Evolutionary conservation across 2,888 invertebrate genomes (phyloP), one percentile per base, ranked within the genome.

Genomic region (Linyphia triangularis): DNA sequence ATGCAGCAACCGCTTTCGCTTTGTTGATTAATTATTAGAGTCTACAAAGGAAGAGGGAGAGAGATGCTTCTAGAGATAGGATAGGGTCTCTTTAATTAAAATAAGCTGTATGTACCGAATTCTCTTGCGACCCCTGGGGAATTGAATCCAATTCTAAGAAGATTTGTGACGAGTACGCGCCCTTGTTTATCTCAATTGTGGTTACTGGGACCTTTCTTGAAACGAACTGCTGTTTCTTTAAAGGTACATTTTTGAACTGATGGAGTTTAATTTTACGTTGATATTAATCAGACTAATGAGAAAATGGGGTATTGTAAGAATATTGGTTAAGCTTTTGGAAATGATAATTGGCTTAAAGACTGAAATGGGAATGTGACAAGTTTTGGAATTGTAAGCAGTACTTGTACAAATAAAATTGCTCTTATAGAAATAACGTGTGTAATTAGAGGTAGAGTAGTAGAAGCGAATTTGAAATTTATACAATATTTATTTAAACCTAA

Each of bases 21-120:
- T 77, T 77, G 61, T 77, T 77, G 63, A 77, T 63, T 77, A 77
- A 77, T 77, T 77, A 77, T 77, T 63, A 61, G 37, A 77, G 61
- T n/a, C 77, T 22, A 24, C 33, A n/a, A 22, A 30, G 57, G 22
- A 59, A 10, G 19, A 6, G 43, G 9, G 9, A 0, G 51, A 51
- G 73, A 19, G 33, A 19, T 10, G 30, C 33, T 73, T 6, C 22
- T 26, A 6, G 16, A 4, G 63, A 6, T 61, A 26, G 7, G 61
- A 77, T 65, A 33, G 63, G 22, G 77, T 40, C 5, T 16, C 40
- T 24, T 77, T 77, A 77, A 77, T 77, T 77, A 63, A 77, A 77
- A 77, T 63, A 77, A 77, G 19, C 63, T 63, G 77, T 37, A 22
- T 59, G 19, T n/a, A 61, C 37, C 63, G 40, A 77, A 77, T 26